A percentile compares a stretch with the other conserved stretches of the same genome.
Evolutionary conservation across 1,140 invertebrate species (phyloP).

Genomic region (Hydropsyche tenuis): DNA sequence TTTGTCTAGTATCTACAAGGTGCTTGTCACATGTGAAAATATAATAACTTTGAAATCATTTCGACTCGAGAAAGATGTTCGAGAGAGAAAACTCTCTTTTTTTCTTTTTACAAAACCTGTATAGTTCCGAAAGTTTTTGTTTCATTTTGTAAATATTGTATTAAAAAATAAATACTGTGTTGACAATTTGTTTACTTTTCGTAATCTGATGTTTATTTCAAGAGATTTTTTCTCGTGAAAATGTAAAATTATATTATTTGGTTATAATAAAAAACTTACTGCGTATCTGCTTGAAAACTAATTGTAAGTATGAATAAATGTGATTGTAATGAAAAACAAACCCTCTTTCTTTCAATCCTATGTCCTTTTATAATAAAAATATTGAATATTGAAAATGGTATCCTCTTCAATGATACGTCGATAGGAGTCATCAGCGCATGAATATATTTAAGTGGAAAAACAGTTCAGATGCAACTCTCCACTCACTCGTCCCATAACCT

Average conservation of each 20-base stretch:
- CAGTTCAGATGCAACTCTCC: no score
- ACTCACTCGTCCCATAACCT: no score
- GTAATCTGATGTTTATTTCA: neutral
- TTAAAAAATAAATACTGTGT: neutral
- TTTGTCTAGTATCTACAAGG: slow-evolving; percentile 10
- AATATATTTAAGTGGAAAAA: no score
- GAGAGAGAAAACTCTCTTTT: neutral
- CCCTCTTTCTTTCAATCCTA: slow-evolving; percentile 28
- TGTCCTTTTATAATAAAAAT: neutral
- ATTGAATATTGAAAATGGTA: no score
- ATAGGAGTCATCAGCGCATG: no score
- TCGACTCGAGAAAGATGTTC: neutral
- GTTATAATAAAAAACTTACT: slow-evolving; percentile 23
- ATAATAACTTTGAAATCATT: no score
- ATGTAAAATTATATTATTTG: neutral
- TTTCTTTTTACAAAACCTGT: neutral
- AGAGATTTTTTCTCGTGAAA: slow-evolving; percentile 5
- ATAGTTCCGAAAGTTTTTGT: slow-evolving; percentile 2
- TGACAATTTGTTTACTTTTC: neutral
- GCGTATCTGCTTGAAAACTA: slow-evolving; percentile 45
- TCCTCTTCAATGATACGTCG: no score
- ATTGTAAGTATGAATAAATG: slow-evolving; percentile 51
- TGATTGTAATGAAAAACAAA: slow-evolving; percentile 48
- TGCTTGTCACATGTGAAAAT: neutral
- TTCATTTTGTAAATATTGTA: neutral